Evolutionary conservation across 2,888 invertebrate genomes (phyloP), one percentile per base, ranked within the genome.

Genomic region (Emesis furor): DNA sequence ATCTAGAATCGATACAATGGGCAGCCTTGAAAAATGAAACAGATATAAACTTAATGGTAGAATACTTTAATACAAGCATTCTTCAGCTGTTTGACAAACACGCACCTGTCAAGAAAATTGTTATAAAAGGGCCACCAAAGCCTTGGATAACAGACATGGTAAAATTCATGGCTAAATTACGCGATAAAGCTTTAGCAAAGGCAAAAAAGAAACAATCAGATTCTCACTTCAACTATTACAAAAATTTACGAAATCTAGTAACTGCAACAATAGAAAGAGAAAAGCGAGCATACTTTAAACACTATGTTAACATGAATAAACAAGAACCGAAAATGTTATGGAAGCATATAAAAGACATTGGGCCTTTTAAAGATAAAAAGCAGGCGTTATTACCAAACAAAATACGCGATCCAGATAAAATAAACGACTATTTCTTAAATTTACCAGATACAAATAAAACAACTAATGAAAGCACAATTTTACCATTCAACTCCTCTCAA

Each of bases 401-500:
- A 24, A 80, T 17, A 17, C 32, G 39, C n/a, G 79, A 37, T 78
- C 17, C 86, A 0, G 30, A 84, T n/a, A 67, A 17, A 35, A 84
- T 86, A 17, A 84, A 84, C 30, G 42, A 79, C 10, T 65, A 76
- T 73, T 86, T 84, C 46, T 55, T 73, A 30, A 81, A 17, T 8
- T 62, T 79, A 39, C 79, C 79, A 17, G 17, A n/a, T 51, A 14
- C 2, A 2, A 51, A 51, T 51, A 51, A 51, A n/a, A 51, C 1
- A 51, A 6, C n/a, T 0, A 51, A n/a, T 51, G n/a, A 4, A n/a
- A 51, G 4, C n/a, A 4, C n/a, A n/a, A 51, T n/a, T 5, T 1
- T 10, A n/a, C 6, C 51, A n/a, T n/a, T 6, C n/a, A n/a, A 5
- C 5, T 12, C 88, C 89, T 67, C 90, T 90, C 5, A 65, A 65